Base-by-base conservation (phyloP, 2,797 vertebrate genomes). In the Champsocephalus gunnari region DNA sequence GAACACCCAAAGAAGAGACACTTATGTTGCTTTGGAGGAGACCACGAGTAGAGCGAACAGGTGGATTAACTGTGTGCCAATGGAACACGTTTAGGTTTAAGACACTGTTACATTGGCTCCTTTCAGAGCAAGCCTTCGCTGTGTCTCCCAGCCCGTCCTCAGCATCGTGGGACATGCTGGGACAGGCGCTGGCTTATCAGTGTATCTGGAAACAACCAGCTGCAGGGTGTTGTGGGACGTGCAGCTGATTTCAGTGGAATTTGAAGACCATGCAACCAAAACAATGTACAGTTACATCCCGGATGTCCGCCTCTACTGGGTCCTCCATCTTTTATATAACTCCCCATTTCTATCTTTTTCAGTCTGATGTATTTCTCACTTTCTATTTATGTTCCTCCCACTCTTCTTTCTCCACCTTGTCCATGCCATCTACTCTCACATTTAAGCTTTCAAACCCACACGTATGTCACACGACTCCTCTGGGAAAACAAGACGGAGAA, bases 361-460 rank as follows among this genome's bases (percentile, higher is more conserved):
- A 5, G 12, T 58, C 0, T 2, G 8, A n/a, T 19, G 11, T 21
- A 0, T 16, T 32, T 61, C 54, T 62, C 12, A 19, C n/a, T n/a
- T n/a, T n/a, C n/a, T n/a, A n/a, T n/a, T n/a, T n/a, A n/a, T n/a
- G 2, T 19, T 44, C 9, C 44, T 28, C 41, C 5, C 38, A 12
- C 28, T 28, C 28, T 28, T 28, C 28, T 28, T 28, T 28, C 17
- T 28, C 28, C 28, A 28, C 5, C 28, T 28, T 28, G 44, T 68
- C 21, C 38, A 17, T 12, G 9, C 45, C 61, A 21, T 14, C 17
- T 19, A 14, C 51, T 17, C 7, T 59, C 12, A 21, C 2, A 3
- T 62, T 49, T n/a, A n/a, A 16, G 65, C 63, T 58, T 32, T 63
- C 13, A 58, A 64, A 47, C 66, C 32, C 14, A 16, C 51, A 51